phyloP scores from a whole-genome alignment of 2,113 vertebrate genomes.

The Centropus unirufus region DNA sequence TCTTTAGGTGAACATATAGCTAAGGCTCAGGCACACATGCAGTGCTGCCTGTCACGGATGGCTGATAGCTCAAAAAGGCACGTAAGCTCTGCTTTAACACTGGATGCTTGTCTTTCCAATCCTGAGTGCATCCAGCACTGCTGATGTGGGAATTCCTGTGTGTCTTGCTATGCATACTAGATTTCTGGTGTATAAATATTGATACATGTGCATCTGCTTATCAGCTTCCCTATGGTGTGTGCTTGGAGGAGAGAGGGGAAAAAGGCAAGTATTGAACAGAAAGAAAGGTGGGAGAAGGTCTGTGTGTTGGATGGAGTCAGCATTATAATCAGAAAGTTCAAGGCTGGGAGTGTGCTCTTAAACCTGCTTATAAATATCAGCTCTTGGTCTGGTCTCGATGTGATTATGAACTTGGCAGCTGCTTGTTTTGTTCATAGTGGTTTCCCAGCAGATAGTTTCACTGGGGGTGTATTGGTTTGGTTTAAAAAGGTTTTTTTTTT shows the following conservation, averaged over 20 bases:
- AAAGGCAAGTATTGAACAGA: not conserved
- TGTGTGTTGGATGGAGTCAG: not conserved
- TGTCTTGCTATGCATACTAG: not conserved
- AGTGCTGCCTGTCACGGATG: not conserved
- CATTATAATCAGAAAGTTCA: not conserved
- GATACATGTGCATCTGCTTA: not conserved
- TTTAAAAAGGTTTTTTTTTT: not conserved
- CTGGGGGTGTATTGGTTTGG: not conserved
- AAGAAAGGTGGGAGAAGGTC: not conserved
- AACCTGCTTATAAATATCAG: not conserved
- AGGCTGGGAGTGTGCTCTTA: not conserved
- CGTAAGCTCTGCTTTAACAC: not conserved
- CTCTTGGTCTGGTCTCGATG: not conserved
- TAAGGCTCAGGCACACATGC: not conserved
- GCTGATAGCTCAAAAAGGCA: not conserved
- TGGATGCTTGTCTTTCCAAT: not conserved
- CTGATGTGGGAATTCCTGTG: not conserved
- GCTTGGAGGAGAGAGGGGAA: not conserved
- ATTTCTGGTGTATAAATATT: not conserved
- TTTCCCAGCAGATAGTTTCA: not conserved
- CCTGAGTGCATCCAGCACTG: not conserved
- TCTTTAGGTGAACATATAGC: fast-evolving
- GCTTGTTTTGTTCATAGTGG: not conserved
- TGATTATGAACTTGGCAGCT: not conserved
- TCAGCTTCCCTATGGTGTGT: not conserved